Evolutionary conservation across 2,797 vertebrate genomes (phyloP), one percentile per base, ranked within the genome.

Genomic region (Melanotaenia pygmaea): DNA sequence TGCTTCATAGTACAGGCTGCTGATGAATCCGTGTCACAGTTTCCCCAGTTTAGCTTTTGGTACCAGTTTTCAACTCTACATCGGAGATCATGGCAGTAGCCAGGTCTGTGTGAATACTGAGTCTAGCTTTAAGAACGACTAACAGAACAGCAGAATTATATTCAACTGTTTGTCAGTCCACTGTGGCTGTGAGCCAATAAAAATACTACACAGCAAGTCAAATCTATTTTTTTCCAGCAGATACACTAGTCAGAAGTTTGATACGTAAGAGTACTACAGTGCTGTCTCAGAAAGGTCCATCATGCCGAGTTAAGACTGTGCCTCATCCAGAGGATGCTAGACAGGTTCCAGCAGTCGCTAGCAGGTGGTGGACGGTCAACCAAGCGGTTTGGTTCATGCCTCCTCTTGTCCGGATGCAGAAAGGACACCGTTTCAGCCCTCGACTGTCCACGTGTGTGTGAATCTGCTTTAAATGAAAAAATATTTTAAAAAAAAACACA

Each of bases 1-100:
- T 47, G 43, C 43, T 47, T 47, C 43, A 47, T 47, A 20, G 43
- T 47, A 47, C 18, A 47, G 43, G 43, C 43, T 7, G 1, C 43
- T 70, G 81, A 89, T 53, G 68, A 72, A 77, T 61, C 32, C 32
- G 32, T 18, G 7, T 84, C 81, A 87, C 80, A 81, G 77, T 82
- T 81, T 67, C 76, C 73, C 72, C 77, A 82, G 64, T 76, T 80
- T 32, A 71, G 43, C 38, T 11, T 69, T 69, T 57, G 32, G 56
- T 60, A 62, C 58, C 43, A 37, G 51, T 61, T 68, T 70, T 24
- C 14, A 45, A 65, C 53, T 60, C 32, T 28, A 71, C 12, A 43
- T 61, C 4, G 56, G 38, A 53, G 35, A 26, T 77, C 18, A 53
- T 28, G 70, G 76, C 74, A 67, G 20, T 66, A 67, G 70, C 66